These are phyloP conservation scores for Phaethornis superciliosus DNA, from an alignment of 2,113 vertebrate species.

Conservation along the genomic window DNA sequence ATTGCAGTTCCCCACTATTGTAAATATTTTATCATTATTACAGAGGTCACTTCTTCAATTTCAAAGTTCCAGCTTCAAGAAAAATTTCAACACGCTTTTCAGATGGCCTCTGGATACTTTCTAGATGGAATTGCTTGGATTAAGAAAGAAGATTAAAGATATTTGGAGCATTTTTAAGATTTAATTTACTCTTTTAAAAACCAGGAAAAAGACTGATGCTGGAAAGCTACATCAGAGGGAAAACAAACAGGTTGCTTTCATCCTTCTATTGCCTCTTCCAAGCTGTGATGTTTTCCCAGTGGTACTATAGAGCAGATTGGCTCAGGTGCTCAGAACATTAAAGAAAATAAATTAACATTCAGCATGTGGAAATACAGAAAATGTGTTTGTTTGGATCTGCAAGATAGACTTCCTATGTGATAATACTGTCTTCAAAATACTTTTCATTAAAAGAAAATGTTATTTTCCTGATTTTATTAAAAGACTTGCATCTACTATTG, in stretches of 20 bases:
- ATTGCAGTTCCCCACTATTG: not conserved
- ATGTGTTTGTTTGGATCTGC: not conserved
- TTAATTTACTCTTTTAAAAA: not conserved
- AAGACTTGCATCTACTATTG: not conserved
- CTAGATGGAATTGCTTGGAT: not conserved
- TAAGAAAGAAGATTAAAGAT: not conserved
- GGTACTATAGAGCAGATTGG: slow-evolving; percentile 11
- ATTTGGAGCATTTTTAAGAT: not conserved
- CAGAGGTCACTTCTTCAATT: not conserved
- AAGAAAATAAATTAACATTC: slow-evolving; percentile 36
- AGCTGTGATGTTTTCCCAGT: not conserved
- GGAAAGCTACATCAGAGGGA: not conserved
- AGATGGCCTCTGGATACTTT: not conserved
- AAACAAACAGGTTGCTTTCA: not conserved
- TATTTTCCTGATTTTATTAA: not conserved
- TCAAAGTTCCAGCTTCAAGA: not conserved
- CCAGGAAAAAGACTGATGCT: not conserved
- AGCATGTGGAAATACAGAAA: not conserved
- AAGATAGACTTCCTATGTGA: not conserved
- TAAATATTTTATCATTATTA: not conserved
- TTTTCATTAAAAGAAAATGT: not conserved
- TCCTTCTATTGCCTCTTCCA: not conserved
- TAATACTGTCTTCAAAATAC: not conserved
- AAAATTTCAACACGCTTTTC: not conserved
- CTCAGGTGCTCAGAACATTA: slow-evolving; percentile 34